These are phyloP conservation scores for Eupeodes latifasciatus DNA, from an alignment of 2,888 invertebrate species.

Conservation along the genomic window DNA sequence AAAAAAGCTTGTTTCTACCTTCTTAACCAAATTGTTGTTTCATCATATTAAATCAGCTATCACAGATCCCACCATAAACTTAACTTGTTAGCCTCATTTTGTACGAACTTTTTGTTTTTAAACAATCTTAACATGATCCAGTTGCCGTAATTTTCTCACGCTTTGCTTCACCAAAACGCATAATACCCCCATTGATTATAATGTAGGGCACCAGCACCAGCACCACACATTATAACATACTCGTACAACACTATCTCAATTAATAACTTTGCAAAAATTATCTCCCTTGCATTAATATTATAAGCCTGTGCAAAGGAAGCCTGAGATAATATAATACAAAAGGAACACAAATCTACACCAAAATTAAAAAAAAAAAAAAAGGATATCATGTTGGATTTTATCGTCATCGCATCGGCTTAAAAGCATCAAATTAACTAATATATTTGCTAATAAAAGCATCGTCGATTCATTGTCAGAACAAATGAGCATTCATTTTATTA, in stretches of 20 bases:
- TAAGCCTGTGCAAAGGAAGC: not conserved
- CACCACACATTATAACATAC: constrained; percentile 18
- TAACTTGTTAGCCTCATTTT: not conserved
- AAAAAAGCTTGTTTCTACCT: too few species aligned
- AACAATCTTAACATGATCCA: not conserved
- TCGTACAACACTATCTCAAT: constrained; percentile 60
- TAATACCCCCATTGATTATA: constrained; percentile 25
- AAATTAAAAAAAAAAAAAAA: not conserved
- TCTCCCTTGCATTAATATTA: constrained; percentile 67
- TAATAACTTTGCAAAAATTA: constrained; percentile 69
- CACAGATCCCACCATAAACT: too few species aligned
- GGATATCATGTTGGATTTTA: constrained; percentile 68
- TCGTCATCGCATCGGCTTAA: constrained; percentile 75
- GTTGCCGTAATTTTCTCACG: constrained; percentile 20
- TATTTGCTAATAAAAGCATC: constrained; percentile 76
- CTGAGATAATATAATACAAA: not conserved
- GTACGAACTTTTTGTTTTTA: not conserved
- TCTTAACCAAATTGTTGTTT: too few species aligned
- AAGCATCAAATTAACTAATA: constrained; percentile 76
- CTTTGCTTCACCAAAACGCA: constrained; percentile 18
- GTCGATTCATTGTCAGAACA: constrained; percentile 76
- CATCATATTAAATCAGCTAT: too few species aligned
- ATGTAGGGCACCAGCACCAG: constrained; percentile 39
- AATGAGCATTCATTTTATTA: constrained; percentile 76
- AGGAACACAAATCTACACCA: not conserved